Conservation (phyloP, 1,140 invertebrate genomes). For the Euura saliciscinereae region DNA sequence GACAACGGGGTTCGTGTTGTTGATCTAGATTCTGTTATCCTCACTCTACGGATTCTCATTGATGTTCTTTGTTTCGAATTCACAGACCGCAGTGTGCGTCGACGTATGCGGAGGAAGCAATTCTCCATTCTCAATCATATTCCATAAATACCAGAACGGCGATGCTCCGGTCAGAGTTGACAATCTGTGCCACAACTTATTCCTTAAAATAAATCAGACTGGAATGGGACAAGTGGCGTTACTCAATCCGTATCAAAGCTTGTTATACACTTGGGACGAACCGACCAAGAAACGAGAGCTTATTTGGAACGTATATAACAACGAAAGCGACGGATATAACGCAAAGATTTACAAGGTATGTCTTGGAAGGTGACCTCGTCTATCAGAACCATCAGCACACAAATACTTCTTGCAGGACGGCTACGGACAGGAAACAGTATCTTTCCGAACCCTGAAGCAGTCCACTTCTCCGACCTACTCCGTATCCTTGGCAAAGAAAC, state of each 20-base stretch:
- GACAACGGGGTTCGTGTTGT: slow-evolving; percentile 75
- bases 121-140: slow-evolving; percentile 73
- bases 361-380: slow-evolving; percentile 13
- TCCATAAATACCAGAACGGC: slow-evolving; percentile 70
- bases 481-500: slow-evolving; percentile 21
- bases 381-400: background rate
- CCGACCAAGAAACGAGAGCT: slow-evolving; percentile 73
- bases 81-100: slow-evolving; percentile 75
- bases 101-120: slow-evolving; percentile 75
- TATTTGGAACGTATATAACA: slow-evolving; percentile 85
- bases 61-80: slow-evolving; percentile 9
- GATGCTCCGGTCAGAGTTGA: slow-evolving; percentile 81
- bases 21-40: background rate
- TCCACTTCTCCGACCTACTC: slow-evolving; percentile 54
- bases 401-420: slow-evolving; percentile 58
- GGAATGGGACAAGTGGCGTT: slow-evolving; percentile 74
- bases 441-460: slow-evolving; percentile 68
- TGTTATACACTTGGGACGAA: slow-evolving; percentile 88
- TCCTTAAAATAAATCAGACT: slow-evolving; percentile 80
- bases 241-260: slow-evolving; percentile 77
- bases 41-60: background rate
- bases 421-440: slow-evolving; percentile 72
- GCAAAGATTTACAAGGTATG: slow-evolving; percentile 74
- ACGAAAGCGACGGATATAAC: slow-evolving; percentile 74
- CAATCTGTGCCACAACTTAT: slow-evolving; percentile 82